Percentiles rank a stretch among this genome's conserved stretches.
phyloP scores from a whole-genome alignment of 2,888 invertebrate genomes.

The Eupsilia transversa region DNA sequence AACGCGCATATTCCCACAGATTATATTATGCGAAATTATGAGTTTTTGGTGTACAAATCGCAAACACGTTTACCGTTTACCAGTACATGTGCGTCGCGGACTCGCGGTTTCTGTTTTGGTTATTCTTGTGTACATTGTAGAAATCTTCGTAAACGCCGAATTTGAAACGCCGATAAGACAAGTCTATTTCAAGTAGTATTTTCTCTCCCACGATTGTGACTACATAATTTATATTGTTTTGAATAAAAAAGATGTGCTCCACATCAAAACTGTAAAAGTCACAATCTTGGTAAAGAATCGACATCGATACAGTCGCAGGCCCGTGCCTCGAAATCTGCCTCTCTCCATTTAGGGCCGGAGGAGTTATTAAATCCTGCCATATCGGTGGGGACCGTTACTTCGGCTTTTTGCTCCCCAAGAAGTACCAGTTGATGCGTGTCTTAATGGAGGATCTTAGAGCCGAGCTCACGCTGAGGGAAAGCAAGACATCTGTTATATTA shows the following conservation, averaged over 20 bases:
- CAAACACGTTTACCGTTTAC: slow-evolving; percentile 41
- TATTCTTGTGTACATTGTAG: slow-evolving; percentile 21
- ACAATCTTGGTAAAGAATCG: slow-evolving; percentile 70
- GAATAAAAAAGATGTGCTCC: slow-evolving; percentile 52
- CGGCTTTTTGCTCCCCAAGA: slow-evolving; percentile 77
- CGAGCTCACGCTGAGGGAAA: slow-evolving; percentile 46
- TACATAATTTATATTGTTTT: slow-evolving; percentile 16
- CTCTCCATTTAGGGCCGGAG: slow-evolving; percentile 80
- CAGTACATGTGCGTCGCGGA: slow-evolving; percentile 13
- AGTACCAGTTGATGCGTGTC: slow-evolving; percentile 63
- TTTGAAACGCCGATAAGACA: slow-evolving; percentile 19
- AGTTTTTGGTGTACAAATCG: slow-evolving; percentile 48
- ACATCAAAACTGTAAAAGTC: slow-evolving; percentile 61
- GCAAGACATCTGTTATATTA: slow-evolving; percentile 43
- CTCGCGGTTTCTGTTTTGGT: slow-evolving; percentile 37
- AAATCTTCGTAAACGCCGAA: slow-evolving; percentile 18
- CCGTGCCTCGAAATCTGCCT: slow-evolving; percentile 72
- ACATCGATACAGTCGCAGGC: slow-evolving; percentile 68
- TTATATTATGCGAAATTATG: slow-evolving; percentile 45
- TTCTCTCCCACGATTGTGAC: slow-evolving; percentile 6
- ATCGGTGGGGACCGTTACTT: slow-evolving; percentile 84
- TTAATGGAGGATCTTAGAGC: slow-evolving; percentile 58
- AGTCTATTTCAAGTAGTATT: background rate
- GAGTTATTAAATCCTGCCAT: slow-evolving; percentile 87
- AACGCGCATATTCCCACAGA: slow-evolving; percentile 49